Evolutionary conservation across 2,113 vertebrate species (phyloP), one percentile per base, ranked within the genome.

Genomic region (Proterorhinus semilunaris): DNA sequence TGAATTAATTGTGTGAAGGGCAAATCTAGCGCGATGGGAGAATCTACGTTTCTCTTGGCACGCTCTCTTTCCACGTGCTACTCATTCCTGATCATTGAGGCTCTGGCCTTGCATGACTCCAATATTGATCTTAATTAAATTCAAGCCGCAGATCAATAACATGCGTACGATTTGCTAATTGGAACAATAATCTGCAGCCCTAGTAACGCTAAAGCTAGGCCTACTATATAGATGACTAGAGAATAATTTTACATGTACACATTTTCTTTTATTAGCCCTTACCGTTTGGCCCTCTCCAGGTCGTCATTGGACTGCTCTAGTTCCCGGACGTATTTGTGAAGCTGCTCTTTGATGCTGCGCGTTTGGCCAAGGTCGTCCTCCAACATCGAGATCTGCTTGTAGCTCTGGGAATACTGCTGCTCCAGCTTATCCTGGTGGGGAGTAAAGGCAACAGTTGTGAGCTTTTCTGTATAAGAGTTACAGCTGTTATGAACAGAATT

Each of bases 301-400:
- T 99, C 98, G 0, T 99, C 98, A 0, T 99, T 99, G 90, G 97
- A 95, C 91, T 99, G 98, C 54, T 99, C 98, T 73, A 99, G 91
- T 89, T 99, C 98, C 71, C 98, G 71, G 72, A 99, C 97, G 0
- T 99, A 99, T 88, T 98, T 98, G 84, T 97, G 95, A 47, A 99
- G 90, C 87, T 99, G 97, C 72, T 99, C 98, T 80, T 98, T 98
- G 87, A 99, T 96, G 84, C 95, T 94, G 53, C 96, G 91, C 0
- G 96, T 98, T 82, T 98, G 98, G 63, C 95, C 94, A 46, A 99
- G 91, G 89, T 99, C 96, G 75, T 98, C 96, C 91, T 99, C 98
- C 88, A 99, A 82, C 76, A 95, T 73, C 0, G 96, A 98, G 75
- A 99, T 94, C 90, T 99, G 98, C 90, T 99, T 98, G 90, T 98